Percentiles rank a stretch among this genome's conserved stretches.
These are phyloP conservation scores for Craniophora ligustri DNA, from an alignment of 2,888 invertebrate genomes.

Conservation along the genomic window DNA sequence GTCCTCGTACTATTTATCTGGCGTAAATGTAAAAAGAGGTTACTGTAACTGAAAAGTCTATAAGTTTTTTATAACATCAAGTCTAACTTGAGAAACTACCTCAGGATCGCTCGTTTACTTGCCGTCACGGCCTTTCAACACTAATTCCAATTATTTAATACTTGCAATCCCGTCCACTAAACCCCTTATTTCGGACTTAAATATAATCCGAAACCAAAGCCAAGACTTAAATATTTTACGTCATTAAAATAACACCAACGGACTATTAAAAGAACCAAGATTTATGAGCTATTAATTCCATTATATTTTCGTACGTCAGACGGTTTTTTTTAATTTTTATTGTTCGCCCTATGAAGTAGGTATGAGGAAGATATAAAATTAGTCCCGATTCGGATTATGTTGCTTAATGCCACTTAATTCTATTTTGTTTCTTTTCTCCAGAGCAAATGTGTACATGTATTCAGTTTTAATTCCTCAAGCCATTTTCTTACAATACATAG, in stretches of 20 bases:
- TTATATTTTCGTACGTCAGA: constrained; percentile 39
- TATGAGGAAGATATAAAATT: constrained; percentile 51
- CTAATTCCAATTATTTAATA: constrained; percentile 8
- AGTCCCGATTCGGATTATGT: constrained; percentile 6
- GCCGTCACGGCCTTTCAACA: too few species aligned
- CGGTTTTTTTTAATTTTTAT: constrained; percentile 38
- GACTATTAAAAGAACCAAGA: constrained; percentile 43
- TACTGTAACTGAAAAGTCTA: too few species aligned
- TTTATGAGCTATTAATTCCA: constrained; percentile 50
- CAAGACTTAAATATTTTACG: constrained; percentile 31
- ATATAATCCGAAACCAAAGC: constrained; percentile 11
- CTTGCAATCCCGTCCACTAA: constrained; percentile 11
- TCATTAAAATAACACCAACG: constrained; percentile 33
- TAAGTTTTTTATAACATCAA: too few species aligned
- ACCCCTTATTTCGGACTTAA: constrained; percentile 34
- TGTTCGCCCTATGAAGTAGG: constrained; percentile 42
- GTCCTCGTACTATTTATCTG: too few species aligned
- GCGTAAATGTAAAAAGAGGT: too few species aligned
- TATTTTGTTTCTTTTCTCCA: constrained; percentile 18
- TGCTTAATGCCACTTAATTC: constrained; percentile 3
- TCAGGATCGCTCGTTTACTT: too few species aligned
- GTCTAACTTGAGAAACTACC: too few species aligned
- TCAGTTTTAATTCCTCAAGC: too few species aligned
- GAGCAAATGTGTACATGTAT: background rate
- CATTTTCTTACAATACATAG: too few species aligned